Conservation (phyloP, 2,797 vertebrate genomes). For the Atherinosoma microstoma region DNA sequence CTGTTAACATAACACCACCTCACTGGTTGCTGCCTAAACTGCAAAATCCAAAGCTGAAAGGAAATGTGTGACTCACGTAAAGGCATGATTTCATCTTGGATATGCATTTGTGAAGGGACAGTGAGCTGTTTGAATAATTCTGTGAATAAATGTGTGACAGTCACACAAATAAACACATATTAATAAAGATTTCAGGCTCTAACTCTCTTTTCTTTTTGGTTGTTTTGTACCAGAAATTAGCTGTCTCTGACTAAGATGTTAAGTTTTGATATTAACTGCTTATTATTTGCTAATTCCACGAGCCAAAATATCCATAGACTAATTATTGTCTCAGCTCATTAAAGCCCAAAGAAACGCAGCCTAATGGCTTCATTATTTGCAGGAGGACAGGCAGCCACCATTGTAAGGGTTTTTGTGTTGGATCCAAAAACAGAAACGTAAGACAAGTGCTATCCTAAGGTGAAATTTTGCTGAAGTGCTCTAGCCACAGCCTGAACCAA, state of each 20-base stretch:
- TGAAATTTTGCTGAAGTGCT: too few relatives aligned
- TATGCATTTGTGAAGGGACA: constrained; percentile 7
- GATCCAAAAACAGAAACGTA: too few relatives aligned
- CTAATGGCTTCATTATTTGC: constrained; percentile 15
- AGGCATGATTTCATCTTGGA: not conserved
- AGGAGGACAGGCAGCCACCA: constrained; percentile 10
- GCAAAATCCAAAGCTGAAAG: constrained; percentile 30
- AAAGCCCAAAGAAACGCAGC: constrained; percentile 6
- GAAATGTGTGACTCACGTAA: constrained; percentile 24
- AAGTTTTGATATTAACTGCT: not conserved
- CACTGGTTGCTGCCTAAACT: constrained; percentile 23
- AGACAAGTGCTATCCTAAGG: too few relatives aligned
- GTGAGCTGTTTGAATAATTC: constrained; percentile 8
- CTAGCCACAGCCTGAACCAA: too few relatives aligned
- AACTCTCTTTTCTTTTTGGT: too few relatives aligned
- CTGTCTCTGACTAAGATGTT: not conserved
- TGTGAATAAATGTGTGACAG: constrained; percentile 26
- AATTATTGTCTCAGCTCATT: constrained; percentile 2
- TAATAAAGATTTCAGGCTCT: not conserved
- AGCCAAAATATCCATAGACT: constrained; percentile 6
- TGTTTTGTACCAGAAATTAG: not conserved
- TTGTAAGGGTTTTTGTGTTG: too few relatives aligned
- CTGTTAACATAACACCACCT: constrained; percentile 44
- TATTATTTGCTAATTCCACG: not conserved
- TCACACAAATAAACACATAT: constrained; percentile 1